Base-by-base conservation (phyloP, 2,888 invertebrate genomes). In the Cepaea hortensis region DNA sequence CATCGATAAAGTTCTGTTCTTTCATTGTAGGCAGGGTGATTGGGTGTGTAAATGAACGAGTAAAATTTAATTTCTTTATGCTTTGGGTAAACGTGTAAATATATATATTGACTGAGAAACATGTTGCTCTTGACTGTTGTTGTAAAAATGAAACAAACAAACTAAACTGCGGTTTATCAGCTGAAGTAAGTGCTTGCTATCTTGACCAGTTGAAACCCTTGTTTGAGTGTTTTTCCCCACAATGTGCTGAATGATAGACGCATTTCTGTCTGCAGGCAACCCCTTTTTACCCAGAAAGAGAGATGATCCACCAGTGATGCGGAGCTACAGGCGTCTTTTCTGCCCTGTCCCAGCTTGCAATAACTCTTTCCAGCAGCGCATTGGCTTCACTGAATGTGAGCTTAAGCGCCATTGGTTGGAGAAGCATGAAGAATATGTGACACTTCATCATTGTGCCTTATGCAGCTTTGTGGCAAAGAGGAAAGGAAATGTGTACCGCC, bases 381-480 rank as follows among this genome's bases (percentile, higher is more conserved):
- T 81, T n/a, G 85, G 85, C 75, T 85, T 85, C 73, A 85, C 85
- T 11, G 85, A 85, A 72, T 85, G 80, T 72, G 85, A 85, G 35
- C 23, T 85, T 79, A 85, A 85, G 68, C 86, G 86, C 68, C 87
- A 87, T 79, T 87, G 87, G 87, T 23, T 68, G 35, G 87, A 87
- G 73, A 87, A 84, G 50, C 87, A 87, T 84, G 84, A 73, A 79
- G 65, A 77, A 83, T 84, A 55, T 65, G 84, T 87, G 72, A 61
- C 46, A 50, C 61, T 84, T 65, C 79, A 84, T 72, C 80, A 81
- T 55, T 87, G 87, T 80, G 68, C 82, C 18, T 62, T 72, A 46
- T 87, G 87, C 68, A 62, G 61, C 68, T 81, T 80, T 50, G 72
- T 68, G 50, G 68, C 80, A 7, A 87, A 82, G 62, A 76, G 87